These are phyloP conservation scores for Porites australiensis DNA, from an alignment of 64 coral and sea anemone species.

Conservation along the genomic window DNA sequence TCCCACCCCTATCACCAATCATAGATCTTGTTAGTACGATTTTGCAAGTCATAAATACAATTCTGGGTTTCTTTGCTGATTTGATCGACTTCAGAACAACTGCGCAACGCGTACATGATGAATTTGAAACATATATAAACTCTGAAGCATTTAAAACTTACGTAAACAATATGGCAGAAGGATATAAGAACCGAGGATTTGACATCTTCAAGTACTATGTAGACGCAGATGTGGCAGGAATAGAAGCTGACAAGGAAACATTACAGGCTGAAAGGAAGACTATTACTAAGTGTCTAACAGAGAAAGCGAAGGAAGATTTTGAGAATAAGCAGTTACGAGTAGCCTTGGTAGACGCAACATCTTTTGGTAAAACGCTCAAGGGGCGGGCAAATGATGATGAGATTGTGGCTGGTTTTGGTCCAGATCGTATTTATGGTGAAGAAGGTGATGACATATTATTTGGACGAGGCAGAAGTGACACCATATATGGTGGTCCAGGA, in stretches of 20 bases:
- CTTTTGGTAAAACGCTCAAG: conserved; percentile 1
- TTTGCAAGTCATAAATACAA: conserved; percentile 11
- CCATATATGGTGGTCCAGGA: conserved; percentile 21
- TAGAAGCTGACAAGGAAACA: conserved; percentile 1
- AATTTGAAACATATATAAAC: conserved; percentile 1
- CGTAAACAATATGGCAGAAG: not conserved
- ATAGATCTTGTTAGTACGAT: conserved; percentile 25
- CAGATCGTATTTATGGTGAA: conserved; percentile 1
- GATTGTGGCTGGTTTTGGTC: conserved; percentile 3
- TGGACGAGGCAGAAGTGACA: conserved; percentile 36
- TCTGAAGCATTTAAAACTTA: conserved; percentile 34
- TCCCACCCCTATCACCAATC: not conserved
- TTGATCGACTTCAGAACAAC: conserved; percentile 36
- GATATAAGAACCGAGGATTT: not conserved
- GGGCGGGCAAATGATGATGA: conserved; percentile 9
- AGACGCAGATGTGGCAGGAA: conserved; percentile 11
- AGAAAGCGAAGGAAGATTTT: conserved; percentile 8
- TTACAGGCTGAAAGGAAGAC: not conserved
- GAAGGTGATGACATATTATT: conserved; percentile 46
- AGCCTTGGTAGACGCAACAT: conserved; percentile 24
- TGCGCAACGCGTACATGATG: not conserved
- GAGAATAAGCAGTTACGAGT: not conserved
- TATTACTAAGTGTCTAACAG: conserved; percentile 5
- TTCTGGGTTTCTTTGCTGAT: conserved; percentile 37
- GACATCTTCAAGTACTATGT: conserved; percentile 5